Conservation (phyloP, 2,797 vertebrate genomes). For the Pristis pectinata region DNA sequence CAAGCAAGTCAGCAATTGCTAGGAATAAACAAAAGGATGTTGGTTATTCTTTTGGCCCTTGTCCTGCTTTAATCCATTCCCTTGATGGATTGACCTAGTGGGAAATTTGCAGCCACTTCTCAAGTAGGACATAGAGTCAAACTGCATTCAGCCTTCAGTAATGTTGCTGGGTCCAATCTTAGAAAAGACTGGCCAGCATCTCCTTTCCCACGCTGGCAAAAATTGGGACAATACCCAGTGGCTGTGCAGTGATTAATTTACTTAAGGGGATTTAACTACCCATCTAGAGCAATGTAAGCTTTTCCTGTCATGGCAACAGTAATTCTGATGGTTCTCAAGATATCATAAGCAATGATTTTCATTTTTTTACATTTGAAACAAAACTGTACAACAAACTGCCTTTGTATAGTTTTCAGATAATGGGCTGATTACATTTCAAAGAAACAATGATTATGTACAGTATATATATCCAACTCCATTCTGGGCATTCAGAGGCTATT, state of each 20-base stretch:
- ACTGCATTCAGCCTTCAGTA: not conserved
- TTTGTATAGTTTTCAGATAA: slow-evolving; percentile 44
- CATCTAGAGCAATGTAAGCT: not conserved
- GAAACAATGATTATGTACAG: slow-evolving; percentile 23
- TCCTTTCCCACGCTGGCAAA: not conserved
- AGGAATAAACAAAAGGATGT: not conserved
- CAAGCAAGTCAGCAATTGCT: not conserved
- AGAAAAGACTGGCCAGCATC: not conserved
- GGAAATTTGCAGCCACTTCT: not conserved
- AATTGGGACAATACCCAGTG: not conserved
- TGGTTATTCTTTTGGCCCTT: not conserved
- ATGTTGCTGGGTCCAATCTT: not conserved
- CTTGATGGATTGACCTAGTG: not conserved
- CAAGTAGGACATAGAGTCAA: not conserved
- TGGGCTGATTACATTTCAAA: slow-evolving; percentile 40
- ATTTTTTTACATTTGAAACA: not conserved
- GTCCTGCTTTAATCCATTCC: not conserved
- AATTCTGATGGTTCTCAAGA: not conserved
- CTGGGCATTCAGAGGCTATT: slow-evolving; percentile 45
- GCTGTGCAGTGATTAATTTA: not conserved
- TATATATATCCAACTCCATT: slow-evolving; percentile 38
- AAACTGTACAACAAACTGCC: not conserved
- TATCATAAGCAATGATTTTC: not conserved
- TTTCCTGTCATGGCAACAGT: not conserved
- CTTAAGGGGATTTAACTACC: not conserved